phyloP scores from a whole-genome alignment of 30 jellyfish, hydroid and myxozoan species.

The Pseudorhiza aurosa region DNA sequence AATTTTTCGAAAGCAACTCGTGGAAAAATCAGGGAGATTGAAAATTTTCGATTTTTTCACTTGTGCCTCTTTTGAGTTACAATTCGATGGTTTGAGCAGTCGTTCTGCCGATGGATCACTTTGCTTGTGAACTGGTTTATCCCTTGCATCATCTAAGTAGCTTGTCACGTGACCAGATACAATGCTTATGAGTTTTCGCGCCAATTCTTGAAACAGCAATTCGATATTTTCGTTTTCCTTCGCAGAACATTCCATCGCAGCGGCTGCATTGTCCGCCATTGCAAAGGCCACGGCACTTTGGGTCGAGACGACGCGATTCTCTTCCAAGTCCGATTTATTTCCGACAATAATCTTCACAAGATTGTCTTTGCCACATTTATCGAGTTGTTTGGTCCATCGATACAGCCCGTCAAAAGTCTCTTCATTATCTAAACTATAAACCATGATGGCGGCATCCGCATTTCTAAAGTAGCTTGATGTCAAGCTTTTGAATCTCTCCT shows the following conservation, averaged over 20 bases:
- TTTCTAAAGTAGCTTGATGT: constrained; percentile 92
- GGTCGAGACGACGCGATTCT: constrained; percentile 63
- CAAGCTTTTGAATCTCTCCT: constrained; percentile 83
- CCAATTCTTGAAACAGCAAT: constrained; percentile 73
- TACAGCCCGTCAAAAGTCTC: constrained; percentile 71
- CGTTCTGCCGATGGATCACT: constrained; percentile 38
- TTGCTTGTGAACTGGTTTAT: constrained; percentile 4
- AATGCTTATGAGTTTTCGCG: constrained; percentile 61
- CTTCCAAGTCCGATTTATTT: constrained; percentile 82
- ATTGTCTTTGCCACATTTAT: constrained; percentile 68
- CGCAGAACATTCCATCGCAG: constrained; percentile 96
- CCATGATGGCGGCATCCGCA: constrained; percentile 95
- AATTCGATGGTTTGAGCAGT: constrained; percentile 11
- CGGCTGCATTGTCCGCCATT: constrained; percentile 78
- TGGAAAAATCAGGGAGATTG: constrained; percentile 37
- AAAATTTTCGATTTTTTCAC: constrained; percentile 22
- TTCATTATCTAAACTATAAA: constrained; percentile 76
- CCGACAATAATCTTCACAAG: constrained; percentile 82
- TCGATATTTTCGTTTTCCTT: constrained; percentile 88
- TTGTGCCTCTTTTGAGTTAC: constrained; percentile 6
- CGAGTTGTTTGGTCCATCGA: constrained; percentile 85
- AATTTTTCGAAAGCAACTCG: constrained; percentile 55
- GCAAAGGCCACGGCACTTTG: constrained; percentile 91
- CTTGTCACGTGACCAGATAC: constrained; percentile 18
- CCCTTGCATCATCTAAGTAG: neutral